A percentile compares a stretch with the other conserved stretches of the same genome.
Conservation (phyloP, 2,113 vertebrate species). For the Antigone vipio region DNA sequence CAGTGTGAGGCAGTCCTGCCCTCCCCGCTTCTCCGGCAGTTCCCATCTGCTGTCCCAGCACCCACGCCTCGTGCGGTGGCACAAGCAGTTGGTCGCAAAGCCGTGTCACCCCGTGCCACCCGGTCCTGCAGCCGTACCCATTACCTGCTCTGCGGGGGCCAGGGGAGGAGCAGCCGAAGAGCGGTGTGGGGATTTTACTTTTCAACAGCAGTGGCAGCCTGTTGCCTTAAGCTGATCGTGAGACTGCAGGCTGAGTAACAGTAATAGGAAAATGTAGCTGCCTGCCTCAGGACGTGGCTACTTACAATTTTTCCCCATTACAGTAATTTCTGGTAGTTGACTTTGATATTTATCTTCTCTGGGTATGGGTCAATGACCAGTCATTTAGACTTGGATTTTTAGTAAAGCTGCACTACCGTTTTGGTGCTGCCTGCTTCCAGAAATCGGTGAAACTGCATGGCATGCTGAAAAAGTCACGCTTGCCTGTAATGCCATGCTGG, state of each 20-base stretch:
- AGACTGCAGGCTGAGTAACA: background rate
- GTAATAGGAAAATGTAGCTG: background rate
- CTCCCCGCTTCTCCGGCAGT: rapidly evolving
- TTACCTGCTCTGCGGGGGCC: rapidly evolving
- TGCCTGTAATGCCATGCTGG: background rate
- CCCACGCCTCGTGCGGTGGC: rapidly evolving
- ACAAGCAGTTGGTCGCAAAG: background rate
- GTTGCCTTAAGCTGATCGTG: background rate
- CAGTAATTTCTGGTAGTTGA: slow-evolving; percentile 43
- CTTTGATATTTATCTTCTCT: background rate
- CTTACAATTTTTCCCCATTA: slow-evolving; percentile 15
- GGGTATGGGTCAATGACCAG: background rate
- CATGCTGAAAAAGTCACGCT: background rate
- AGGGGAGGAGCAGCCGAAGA: background rate
- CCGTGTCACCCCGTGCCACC: background rate
- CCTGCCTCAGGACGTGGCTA: background rate
- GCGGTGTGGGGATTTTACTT: rapidly evolving
- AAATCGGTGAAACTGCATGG: background rate
- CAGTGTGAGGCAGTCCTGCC: background rate
- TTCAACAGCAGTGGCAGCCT: background rate
- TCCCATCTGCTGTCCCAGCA: rapidly evolving
- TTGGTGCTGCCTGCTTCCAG: background rate
- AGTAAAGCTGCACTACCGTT: background rate
- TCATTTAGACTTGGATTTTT: background rate
- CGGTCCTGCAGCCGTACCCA: rapidly evolving